Percentiles rank a stretch among this genome's conserved stretches.
Conservation (phyloP, 2,113 vertebrate genomes). For the Ochotona curzoniae region DNA sequence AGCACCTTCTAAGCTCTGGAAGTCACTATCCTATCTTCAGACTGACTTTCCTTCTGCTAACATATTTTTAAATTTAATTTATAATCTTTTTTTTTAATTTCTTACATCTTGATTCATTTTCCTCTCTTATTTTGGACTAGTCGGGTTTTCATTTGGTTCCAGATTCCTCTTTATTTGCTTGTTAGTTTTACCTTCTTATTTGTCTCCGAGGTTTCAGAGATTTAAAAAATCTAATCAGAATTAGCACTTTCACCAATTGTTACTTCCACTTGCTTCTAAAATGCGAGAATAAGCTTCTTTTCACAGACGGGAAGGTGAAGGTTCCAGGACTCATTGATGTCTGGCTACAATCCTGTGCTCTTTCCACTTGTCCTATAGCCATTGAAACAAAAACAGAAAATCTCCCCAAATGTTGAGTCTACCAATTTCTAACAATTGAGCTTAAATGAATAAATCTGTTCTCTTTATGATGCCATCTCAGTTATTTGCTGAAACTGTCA, state of each 20-base stretch:
- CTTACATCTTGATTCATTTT: background rate
- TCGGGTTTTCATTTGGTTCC: background rate
- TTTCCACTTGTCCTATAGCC: background rate
- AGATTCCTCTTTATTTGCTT: constrained; percentile 12
- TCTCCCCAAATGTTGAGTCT: background rate
- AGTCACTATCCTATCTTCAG: too few relatives aligned
- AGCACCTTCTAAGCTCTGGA: too few relatives aligned
- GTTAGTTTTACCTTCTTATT: background rate
- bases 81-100: background rate
- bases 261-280: background rate
- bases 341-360: background rate
- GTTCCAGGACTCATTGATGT: background rate
- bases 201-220: background rate
- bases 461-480: background rate
- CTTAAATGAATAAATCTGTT: background rate
- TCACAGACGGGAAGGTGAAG: background rate
- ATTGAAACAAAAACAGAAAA: background rate
- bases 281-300: background rate
- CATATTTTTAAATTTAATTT: background rate
- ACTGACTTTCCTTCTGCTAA: too few relatives aligned
- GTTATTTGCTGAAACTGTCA: background rate
- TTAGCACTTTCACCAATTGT: background rate
- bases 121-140: background rate
- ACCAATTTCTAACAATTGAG: background rate
- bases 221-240: background rate